phyloP scores from a whole-genome alignment of 2,113 vertebrate genomes.

The Sigmodon hispidus region DNA sequence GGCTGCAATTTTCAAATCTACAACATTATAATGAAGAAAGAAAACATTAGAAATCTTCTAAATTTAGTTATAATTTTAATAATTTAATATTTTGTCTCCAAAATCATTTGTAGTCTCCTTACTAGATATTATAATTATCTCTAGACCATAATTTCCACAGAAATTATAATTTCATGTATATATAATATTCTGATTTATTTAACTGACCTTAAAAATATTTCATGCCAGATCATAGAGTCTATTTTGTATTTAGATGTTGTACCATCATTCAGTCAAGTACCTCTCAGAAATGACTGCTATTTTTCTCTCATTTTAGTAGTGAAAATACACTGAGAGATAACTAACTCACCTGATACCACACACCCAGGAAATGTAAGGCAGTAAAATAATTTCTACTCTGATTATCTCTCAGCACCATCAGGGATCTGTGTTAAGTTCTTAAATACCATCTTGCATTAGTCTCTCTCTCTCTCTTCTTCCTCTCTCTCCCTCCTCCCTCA shows the following conservation, averaged over 20 bases:
- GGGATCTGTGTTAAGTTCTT: not conserved
- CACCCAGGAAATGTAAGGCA: not conserved
- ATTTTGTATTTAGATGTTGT: not conserved
- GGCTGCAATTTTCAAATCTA: not conserved
- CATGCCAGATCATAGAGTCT: not conserved
- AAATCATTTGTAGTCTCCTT: not conserved
- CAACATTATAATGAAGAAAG: not conserved
- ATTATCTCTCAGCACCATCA: not conserved
- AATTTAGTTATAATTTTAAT: slow-evolving; percentile 24
- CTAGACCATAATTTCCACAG: no score
- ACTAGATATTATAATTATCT: not conserved
- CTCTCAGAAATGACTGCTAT: not conserved
- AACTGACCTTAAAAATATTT: slow-evolving; percentile 31
- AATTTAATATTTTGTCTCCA: not conserved
- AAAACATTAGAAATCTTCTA: not conserved
- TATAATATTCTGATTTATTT: not conserved
- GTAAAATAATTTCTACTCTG: not conserved
- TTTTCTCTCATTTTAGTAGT: slow-evolving; percentile 43
- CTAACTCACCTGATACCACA: not conserved
- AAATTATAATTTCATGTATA: slow-evolving; percentile 31
- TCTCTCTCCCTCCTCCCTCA: no score
- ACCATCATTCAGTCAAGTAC: not conserved
- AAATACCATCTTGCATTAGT: not conserved
- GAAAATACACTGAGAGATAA: slow-evolving; percentile 24
- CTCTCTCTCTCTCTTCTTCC: not conserved